Percentiles rank a stretch among this genome's conserved stretches.
Evolutionary conservation across 2,888 invertebrate species (phyloP).

Genomic region (Phlogophora meticulosa): DNA sequence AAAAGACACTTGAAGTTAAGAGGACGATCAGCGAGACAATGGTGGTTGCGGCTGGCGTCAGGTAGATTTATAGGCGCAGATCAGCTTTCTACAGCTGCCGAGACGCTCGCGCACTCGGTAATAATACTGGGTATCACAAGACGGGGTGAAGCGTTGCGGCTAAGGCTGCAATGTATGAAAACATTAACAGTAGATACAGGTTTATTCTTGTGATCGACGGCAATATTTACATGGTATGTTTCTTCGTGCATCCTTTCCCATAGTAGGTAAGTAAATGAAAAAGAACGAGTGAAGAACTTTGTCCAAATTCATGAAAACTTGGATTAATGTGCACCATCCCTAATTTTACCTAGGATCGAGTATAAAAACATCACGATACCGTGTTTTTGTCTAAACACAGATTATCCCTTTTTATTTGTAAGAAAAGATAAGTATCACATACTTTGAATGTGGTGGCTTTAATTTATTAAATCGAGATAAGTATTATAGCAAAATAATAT

Average conservation of each 20-base stretch:
- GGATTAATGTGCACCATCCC: background rate
- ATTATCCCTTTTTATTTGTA: too few species aligned
- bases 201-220: slow-evolving; percentile 1
- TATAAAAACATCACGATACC: too few species aligned
- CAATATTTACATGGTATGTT: slow-evolving; percentile 26
- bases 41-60: slow-evolving; percentile 74
- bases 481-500: too few species aligned
- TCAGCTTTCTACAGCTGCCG: slow-evolving; percentile 83
- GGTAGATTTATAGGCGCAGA: slow-evolving; percentile 84
- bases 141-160: slow-evolving; percentile 26
- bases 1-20: slow-evolving; percentile 72
- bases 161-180: slow-evolving; percentile 16
- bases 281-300: background rate
- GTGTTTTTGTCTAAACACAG: background rate
- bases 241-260: background rate
- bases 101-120: slow-evolving; percentile 56
- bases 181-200: slow-evolving; percentile 17
- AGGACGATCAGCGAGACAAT: slow-evolving; percentile 85
- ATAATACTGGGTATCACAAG: slow-evolving; percentile 40
- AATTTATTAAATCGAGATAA: too few species aligned
- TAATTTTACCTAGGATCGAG: background rate
- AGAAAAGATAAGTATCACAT: too few species aligned
- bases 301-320: slow-evolving; percentile 3
- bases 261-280: background rate
- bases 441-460: too few species aligned